Conservation (phyloP, 2,113 vertebrate species). For the Phycodurus eques region DNA sequence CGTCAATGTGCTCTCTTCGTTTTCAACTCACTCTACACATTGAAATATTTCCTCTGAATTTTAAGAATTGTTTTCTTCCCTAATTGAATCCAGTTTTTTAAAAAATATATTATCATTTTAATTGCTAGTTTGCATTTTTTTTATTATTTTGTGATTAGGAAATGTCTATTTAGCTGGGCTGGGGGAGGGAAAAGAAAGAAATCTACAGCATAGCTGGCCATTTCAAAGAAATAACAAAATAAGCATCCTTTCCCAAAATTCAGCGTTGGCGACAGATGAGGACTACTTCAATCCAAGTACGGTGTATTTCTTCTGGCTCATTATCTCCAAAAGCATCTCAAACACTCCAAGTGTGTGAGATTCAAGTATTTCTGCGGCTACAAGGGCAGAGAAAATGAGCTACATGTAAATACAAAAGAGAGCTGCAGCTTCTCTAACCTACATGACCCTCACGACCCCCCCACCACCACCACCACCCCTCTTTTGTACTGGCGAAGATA, state of each 20-base stretch:
- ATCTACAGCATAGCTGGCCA: too few relatives aligned
- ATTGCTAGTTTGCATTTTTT: too few relatives aligned
- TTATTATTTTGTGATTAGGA: too few relatives aligned
- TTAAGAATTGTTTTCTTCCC: too few relatives aligned
- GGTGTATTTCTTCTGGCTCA: background rate
- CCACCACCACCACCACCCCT: conserved; percentile 6
- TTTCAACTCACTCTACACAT: too few relatives aligned
- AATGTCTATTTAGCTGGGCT: too few relatives aligned
- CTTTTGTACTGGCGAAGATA: conserved; percentile 18
- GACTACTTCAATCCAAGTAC: background rate
- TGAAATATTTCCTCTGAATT: too few relatives aligned
- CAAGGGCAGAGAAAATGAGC: background rate
- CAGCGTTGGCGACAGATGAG: background rate
- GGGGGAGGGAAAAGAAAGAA: too few relatives aligned
- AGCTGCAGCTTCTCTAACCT: background rate
- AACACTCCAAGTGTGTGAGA: background rate
- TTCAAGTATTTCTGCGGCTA: background rate
- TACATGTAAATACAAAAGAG: background rate
- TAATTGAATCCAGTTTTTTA: too few relatives aligned
- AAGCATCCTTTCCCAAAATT: background rate
- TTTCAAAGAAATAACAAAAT: background rate
- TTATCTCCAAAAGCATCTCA: background rate
- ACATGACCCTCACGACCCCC: background rate
- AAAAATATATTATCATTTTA: too few relatives aligned
- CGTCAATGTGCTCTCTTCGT: too few relatives aligned